Evolutionary conservation across 2,888 invertebrate genomes (phyloP).

Genomic region (Agapetus fuscipes): DNA sequence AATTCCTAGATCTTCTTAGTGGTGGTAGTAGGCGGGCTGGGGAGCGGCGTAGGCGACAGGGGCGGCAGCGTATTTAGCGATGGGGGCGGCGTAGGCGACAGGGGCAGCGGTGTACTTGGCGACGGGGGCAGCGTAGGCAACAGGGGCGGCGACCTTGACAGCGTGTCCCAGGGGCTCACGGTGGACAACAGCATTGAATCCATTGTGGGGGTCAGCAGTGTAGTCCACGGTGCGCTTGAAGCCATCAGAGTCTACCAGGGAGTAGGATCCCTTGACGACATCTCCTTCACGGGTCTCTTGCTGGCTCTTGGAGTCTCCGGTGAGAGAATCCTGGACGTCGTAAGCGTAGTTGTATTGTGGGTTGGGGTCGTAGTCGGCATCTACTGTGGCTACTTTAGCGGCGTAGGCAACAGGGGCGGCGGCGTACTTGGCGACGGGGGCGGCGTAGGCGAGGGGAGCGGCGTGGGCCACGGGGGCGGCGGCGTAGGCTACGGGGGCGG

Average conservation of each 20-base stretch:
- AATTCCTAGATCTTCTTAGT: not conserved
- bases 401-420: not conserved
- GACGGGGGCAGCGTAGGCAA: conserved; percentile 23
- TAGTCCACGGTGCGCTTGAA: conserved; percentile 43
- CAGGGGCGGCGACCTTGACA: conserved; percentile 28
- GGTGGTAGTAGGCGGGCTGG: not conserved
- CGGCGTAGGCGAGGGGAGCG: conserved; percentile 5
- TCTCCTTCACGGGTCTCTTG: conserved; percentile 41
- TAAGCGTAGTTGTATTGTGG: conserved; percentile 47
- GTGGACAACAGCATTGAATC: conserved; percentile 44
- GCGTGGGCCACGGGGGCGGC: conserved; percentile 5
- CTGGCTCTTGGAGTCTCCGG: conserved; percentile 42
- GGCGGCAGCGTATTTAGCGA: conserved; percentile 9
- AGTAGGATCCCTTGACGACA: conserved; percentile 42
- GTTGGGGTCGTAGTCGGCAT: conserved; percentile 12
- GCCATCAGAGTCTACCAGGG: conserved; percentile 41
- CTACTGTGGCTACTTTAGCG: conserved; percentile 7
- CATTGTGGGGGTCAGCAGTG: conserved; percentile 40
- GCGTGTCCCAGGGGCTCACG: conserved; percentile 32
- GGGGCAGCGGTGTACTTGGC: conserved; percentile 23
- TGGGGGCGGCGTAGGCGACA: conserved; percentile 9
- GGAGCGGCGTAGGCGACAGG: conserved; percentile 11
- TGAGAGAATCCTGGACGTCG: conserved; percentile 46
- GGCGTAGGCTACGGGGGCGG: conserved; percentile 29
- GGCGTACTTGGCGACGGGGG: conserved; percentile 8